Base-by-base conservation (phyloP, 2,113 vertebrate genomes). In the Malurus cyaneus region DNA sequence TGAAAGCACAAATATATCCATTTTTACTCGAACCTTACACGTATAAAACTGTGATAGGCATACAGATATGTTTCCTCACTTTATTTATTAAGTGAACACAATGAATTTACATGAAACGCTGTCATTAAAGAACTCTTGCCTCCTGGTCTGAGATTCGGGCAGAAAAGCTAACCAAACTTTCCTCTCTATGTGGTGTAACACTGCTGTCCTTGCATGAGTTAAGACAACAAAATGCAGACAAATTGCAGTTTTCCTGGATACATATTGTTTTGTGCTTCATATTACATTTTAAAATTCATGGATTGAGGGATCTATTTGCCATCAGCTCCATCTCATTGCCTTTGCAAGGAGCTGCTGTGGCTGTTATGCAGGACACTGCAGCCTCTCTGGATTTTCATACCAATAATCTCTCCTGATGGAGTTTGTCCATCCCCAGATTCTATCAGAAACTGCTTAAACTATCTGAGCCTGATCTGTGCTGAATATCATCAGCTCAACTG, bases 221-320 rank as follows among this genome's bases (percentile, higher is more conserved):
- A 86, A 77, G 74, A 65, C 79, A 73, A 95, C 20, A 70, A 66
- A 86, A 9, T 2, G 9, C 50, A 89, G 70, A 88, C 56, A 93
- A 90, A 90, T 60, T 78, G 54, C 34, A 36, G 60, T 54, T 50
- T 91, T 93, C 71, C 60, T 82, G 67, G 81, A 78, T 84, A 88
- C 49, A 88, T 83, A 53, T 88, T 96, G 74, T 92, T 88, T 81
- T 86, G 21, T 57, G 53, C 32, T 47, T 56, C 64, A 62, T 88
- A 89, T 17, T 92, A 52, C 72, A 56, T 88, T 92, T 96, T 86
- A 78, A 95, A 96, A 94, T 92, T 95, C 85, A 93, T 90, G 92
- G 80, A 78, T 10, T 60, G 89, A 80, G 60, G 80, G 85, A 88
- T 92, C 74, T 92, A 10, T 95, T 88, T 96, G 89, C 85, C 76